Base-by-base conservation (phyloP, 1,140 invertebrate species). In the Apis laboriosa region DNA sequence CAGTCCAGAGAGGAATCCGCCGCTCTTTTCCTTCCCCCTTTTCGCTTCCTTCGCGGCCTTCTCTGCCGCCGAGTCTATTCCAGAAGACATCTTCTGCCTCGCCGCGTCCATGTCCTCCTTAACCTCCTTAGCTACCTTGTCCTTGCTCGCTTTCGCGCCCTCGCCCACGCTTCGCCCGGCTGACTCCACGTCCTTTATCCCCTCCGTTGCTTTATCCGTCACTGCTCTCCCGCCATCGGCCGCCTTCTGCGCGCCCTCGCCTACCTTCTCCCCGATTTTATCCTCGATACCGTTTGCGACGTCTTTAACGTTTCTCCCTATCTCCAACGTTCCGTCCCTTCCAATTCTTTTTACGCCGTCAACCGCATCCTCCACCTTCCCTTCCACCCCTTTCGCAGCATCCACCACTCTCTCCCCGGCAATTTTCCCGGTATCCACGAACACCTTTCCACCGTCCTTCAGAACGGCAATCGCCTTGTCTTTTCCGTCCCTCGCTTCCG, bases 1-100 rank as follows among this genome's bases (percentile, higher is more conserved):
- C 0, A 91, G 79, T 1, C 85, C 86, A 0, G 90, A 90, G 0
- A 90, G 21, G 43, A 90, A 90, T 12, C 90, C 85, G 21, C 86
- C 74, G 9, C 72, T 34, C 58, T 89, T 89, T 1, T 89, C 83
- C 5, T 91, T 90, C 0, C 77, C 71, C 19, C 92, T 43, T 43
- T 43, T 43, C 4, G 4, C 34, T 43, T 43, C 34, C 34, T 43
- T 43, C 34, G 72, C 53, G 51, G 34, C 66, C 70, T 1, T 43
- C 34, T 84, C 34, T 84, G 1, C 2, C 77, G 0, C 19, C 58
- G 2, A 84, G 34, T 43, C 34, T 7, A 43, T 3, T 43, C 34
- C 34, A 43, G 0, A 7, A 43, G 34, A 3, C 7, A 3, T 43
- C 34, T 43, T 43, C 34, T 43, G 34, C 5, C 34, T 43, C 4